These are phyloP conservation scores for Drosophila vallismaia DNA, from an alignment of 2,888 invertebrate genomes.

Conservation along the genomic window DNA sequence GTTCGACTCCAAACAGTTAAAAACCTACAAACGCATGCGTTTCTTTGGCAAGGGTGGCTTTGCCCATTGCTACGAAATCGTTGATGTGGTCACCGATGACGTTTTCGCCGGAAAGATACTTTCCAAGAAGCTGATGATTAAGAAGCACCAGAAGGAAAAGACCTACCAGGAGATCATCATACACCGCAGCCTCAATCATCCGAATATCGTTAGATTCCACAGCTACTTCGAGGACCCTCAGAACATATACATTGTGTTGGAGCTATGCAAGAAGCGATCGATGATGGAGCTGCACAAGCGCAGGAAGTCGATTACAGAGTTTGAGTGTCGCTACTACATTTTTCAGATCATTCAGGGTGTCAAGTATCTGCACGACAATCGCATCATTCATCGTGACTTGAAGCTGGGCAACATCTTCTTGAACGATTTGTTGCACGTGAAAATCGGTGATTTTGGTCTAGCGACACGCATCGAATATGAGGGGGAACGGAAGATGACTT, in stretches of 20 bases:
- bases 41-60: constrained; percentile 98
- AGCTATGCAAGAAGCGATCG: constrained; percentile 97
- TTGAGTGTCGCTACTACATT: constrained; percentile 98
- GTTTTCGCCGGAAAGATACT: constrained; percentile 98
- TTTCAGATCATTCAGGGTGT: constrained; percentile 96
- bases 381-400: constrained; percentile 2
- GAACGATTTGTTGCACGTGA: constrained; percentile 95
- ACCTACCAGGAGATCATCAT: constrained; percentile 98
- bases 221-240: constrained; percentile 96
- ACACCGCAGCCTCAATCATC: constrained; percentile 93
- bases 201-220: constrained; percentile 96
- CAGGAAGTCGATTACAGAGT: constrained; percentile 96
- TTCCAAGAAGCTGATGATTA: constrained; percentile 95
- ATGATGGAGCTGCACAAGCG: constrained; percentile 99
- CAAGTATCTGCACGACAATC: constrained; percentile 88
- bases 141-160: constrained; percentile 98
- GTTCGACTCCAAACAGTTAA: constrained; percentile 89
- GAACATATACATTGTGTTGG: constrained; percentile 97
- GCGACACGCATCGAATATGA: constrained; percentile 97
- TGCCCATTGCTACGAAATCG: constrained; percentile 99
- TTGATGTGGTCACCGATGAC: constrained; percentile 90
- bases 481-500: constrained; percentile 92
- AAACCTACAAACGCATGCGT: constrained; percentile 91
- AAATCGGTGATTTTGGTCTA: constrained; percentile 99
- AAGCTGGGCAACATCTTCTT: constrained; percentile 99